A percentile compares a stretch with the other conserved stretches of the same genome.
phyloP scores from a whole-genome alignment of 1,140 invertebrate genomes.

The Drosophila sulfurigaster region DNA sequence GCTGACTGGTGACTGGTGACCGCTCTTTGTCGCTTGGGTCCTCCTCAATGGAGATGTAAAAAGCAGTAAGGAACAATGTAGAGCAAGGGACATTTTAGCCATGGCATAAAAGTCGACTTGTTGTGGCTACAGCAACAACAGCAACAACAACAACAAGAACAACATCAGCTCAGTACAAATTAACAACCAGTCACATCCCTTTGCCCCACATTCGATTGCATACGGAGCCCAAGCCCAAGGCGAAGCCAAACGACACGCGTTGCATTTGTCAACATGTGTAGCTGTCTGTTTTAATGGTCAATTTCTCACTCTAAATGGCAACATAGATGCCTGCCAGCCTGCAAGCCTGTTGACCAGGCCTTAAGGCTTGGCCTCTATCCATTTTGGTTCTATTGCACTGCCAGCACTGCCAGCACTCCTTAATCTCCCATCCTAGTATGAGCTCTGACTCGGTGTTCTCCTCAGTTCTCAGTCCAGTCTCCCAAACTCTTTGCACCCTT shows the following conservation, averaged over 20 bases:
- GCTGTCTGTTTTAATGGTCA: slow-evolving; percentile 83
- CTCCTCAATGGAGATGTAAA: neutral
- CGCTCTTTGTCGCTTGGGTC: neutral
- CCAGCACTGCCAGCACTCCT: neutral
- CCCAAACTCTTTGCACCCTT: slow-evolving; percentile 26
- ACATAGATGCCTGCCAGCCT: slow-evolving; percentile 12
- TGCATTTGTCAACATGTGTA: slow-evolving; percentile 83
- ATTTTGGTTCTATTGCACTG: neutral
- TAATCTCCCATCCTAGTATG: neutral
- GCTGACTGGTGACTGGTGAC: neutral
- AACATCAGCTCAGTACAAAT: slow-evolving; percentile 18
- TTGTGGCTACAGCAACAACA: slow-evolving; percentile 14
- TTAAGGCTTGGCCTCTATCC: slow-evolving; percentile 12
- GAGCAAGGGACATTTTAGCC: neutral
- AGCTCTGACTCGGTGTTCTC: neutral
- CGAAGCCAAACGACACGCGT: slow-evolving; percentile 44
- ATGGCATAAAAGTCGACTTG: slow-evolving; percentile 31
- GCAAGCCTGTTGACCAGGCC: slow-evolving; percentile 2
- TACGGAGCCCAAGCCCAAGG: slow-evolving; percentile 10
- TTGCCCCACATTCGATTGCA: neutral
- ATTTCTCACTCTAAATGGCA: slow-evolving; percentile 84
- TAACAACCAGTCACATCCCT: slow-evolving; percentile 22
- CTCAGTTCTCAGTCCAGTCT: neutral
- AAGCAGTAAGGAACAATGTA: slow-evolving; percentile 10
- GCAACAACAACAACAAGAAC: too few relatives aligned